Base-by-base conservation (phyloP, 2,797 vertebrate species). In the Hozukius guyotensis region DNA sequence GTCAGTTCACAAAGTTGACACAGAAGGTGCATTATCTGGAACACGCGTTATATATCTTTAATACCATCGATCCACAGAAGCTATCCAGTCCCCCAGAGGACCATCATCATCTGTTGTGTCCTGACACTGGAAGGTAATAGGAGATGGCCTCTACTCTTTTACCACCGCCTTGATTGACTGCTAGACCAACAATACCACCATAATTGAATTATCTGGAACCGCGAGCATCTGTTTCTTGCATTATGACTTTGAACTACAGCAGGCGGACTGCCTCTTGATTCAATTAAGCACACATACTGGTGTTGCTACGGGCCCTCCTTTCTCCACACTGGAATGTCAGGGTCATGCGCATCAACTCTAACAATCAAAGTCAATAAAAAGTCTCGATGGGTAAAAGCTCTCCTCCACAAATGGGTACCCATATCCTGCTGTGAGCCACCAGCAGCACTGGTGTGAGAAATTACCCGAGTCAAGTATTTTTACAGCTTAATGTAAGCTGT, bases 131-230 rank as follows among this genome's bases (percentile, higher is more conserved):
- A 49, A 9, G 74, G 82, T 86, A 91, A 90, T 63, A 63, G 78
- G 83, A 91, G 80, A 80, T 42, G 76, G 49, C 79, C 38, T 85
- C 57, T 8, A 24, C 64, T 16, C 77, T 86, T 69, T 81, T 74
- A 82, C 86, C 84, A 68, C 87, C 82, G 77, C 84, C 57, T 68
- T 85, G 85, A 73, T 73, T 77, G 81, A 90, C 88, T 74, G 66
- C 81, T 34, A 46, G 69, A 63, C 64, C 77, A 87, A 91, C 93
- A 93, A 92, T 84, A 84, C 77, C 69, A 46, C 8, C 36, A 1
- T 93, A 94, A 96, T 95, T 93, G 71, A 94, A 94, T 95, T 94
- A 95, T 84, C 55, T 70, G 73, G 80, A 92, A 87, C 88, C 79
- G 6, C 78, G 57, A 91, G 85, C 93, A 93, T 95, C 89, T 95